A percentile compares a stretch with the other conserved stretches of the same genome.
These are phyloP conservation scores for Conchocele bisecta DNA, from an alignment of 2,888 invertebrate genomes.

Conservation along the genomic window DNA sequence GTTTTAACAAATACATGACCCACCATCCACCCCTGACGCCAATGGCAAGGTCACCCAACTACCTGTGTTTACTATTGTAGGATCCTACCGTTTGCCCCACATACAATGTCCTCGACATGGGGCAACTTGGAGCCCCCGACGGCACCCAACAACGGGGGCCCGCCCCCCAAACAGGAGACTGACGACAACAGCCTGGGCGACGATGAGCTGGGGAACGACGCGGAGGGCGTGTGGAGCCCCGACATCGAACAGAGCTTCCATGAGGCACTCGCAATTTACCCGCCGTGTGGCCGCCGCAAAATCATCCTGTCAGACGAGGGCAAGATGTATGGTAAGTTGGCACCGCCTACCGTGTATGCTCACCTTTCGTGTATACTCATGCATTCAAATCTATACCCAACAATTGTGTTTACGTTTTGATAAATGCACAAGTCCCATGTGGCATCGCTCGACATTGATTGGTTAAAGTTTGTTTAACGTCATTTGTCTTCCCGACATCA, in stretches of 20 bases:
- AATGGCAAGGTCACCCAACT: too few relatives aligned
- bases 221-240: slow-evolving; percentile 99
- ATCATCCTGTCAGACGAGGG: slow-evolving; percentile 99
- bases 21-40: too few relatives aligned
- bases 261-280: slow-evolving; percentile 99
- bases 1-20: too few relatives aligned
- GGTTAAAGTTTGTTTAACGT: too few relatives aligned
- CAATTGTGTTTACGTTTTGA: too few relatives aligned
- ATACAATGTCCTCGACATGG: slow-evolving; percentile 71
- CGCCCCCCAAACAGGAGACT: slow-evolving; percentile 45
- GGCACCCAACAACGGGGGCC: slow-evolving; percentile 30
- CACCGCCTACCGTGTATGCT: too few relatives aligned
- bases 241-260: slow-evolving; percentile 99
- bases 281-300: slow-evolving; percentile 99
- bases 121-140: slow-evolving; percentile 66
- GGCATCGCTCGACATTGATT: too few relatives aligned
- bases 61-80: too few relatives aligned
- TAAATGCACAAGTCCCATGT: too few relatives aligned
- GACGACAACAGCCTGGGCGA: slow-evolving; percentile 54
- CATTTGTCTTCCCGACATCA: too few relatives aligned
- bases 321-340: slow-evolving; percentile 99
- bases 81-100: slow-evolving; percentile 5
- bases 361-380: too few relatives aligned
- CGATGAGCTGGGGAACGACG: slow-evolving; percentile 93
- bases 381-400: too few relatives aligned